Base-by-base conservation (phyloP, 2,113 vertebrate species). In the Nestor notabilis region DNA sequence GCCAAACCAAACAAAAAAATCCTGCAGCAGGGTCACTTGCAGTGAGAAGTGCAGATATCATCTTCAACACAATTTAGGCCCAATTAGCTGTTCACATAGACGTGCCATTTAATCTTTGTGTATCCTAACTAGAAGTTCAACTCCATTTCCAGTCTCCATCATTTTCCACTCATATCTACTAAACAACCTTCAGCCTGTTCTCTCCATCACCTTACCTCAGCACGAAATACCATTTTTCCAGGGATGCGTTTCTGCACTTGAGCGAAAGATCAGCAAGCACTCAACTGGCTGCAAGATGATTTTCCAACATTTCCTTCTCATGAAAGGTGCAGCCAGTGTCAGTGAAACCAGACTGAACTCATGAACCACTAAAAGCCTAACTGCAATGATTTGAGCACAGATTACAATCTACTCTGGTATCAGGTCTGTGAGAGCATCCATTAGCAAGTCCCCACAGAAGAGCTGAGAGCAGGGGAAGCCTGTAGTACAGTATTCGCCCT, bases 381-480 rank as follows among this genome's bases (percentile, higher is more conserved):
- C 23, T 6, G 0, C 31, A n/a, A 8, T 12, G 12, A 60, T 33
- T 8, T 39, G 20, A 29, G 47, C 28, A 35, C 39, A 70, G 33
- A 24, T 3, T 43, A 13, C 31, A 31, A 56, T 39, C 37, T 25
- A 15, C 44, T 29, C 64, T 68, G 14, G 11, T 39, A 52, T 24
- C 14, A 52, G 6, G 2, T 28, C 64, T 35, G 17, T 1, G 0
- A 60, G n/a, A 19, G 43, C 3, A 5, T 28, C 49, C 71, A 53
- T 23, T 9, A 75, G 68, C 31, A 80, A 49, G 44, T 8, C 19
- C 23, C 23, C n/a, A 52, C 14, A 20, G 47, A 52, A 56, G 13
- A 65, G 27, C 28, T 11, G 33, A 33, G 46, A 53, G 8, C 17
- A 68, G 50, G 13, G 17, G 13, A 53, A 68, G n/a, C 47, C 20